Conservation (phyloP, 2,888 invertebrate genomes). For the Lasioglossum figueresi region DNA sequence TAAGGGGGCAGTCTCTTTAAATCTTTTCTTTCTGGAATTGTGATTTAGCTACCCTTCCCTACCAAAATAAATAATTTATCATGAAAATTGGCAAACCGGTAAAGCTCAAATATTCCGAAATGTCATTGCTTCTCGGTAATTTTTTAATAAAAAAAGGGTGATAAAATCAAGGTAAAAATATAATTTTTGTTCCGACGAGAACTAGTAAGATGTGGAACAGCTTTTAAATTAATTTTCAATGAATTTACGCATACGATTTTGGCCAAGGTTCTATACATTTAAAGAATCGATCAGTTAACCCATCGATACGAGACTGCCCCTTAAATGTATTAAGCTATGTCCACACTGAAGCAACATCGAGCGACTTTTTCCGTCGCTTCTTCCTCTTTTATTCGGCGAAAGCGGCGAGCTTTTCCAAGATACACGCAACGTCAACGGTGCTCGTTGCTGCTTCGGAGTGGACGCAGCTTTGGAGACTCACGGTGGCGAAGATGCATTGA, state of each 20-base stretch:
- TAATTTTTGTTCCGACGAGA: no score
- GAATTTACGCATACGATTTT: neutral
- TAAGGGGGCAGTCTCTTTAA: neutral
- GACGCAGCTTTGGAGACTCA: slow-evolving; percentile 27
- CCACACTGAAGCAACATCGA: neutral
- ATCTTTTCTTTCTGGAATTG: neutral
- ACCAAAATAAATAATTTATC: no score
- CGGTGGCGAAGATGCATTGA: slow-evolving; percentile 79
- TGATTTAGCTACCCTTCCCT: neutral
- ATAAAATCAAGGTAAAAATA: no score
- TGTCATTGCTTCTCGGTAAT: no score
- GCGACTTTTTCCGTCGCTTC: neutral
- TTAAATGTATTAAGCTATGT: neutral
- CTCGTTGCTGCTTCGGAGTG: neutral
- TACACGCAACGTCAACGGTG: neutral
- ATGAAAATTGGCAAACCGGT: neutral
- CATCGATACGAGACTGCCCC: neutral
- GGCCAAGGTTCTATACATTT: neutral
- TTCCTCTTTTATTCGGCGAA: neutral
- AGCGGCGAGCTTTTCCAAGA: neutral
- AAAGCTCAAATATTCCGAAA: no score
- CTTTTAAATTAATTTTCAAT: neutral
- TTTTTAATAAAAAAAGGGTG: no score
- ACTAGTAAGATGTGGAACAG: no score
- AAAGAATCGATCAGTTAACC: neutral